Percentiles rank a stretch among this genome's conserved stretches.
Conservation (phyloP, 2,113 vertebrate genomes). For the Amphiprion ocellaris region DNA sequence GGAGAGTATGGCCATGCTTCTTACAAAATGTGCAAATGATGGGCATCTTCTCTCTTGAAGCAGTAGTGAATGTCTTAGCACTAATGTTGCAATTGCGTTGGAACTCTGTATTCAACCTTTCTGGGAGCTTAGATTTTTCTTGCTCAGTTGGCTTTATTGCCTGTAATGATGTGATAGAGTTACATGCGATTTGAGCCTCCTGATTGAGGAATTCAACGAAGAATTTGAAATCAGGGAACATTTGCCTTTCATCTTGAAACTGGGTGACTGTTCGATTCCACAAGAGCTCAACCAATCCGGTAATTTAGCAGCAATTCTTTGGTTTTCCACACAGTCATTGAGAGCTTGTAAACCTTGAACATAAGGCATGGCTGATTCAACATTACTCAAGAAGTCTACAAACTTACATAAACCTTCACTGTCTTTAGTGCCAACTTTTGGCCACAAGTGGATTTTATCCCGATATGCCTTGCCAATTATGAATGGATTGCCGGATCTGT, state of each 20-base stretch:
- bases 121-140: background rate
- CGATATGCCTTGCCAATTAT: constrained; percentile 4
- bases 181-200: constrained; percentile 40
- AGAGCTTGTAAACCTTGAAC: constrained; percentile 25
- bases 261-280: constrained; percentile 32
- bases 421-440: constrained; percentile 39
- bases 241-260: constrained; percentile 24
- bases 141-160: constrained; percentile 38
- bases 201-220: background rate
- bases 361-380: constrained; percentile 13
- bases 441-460: constrained; percentile 34
- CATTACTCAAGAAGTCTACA: constrained; percentile 17
- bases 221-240: constrained; percentile 48
- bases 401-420: constrained; percentile 21
- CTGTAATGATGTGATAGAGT: constrained; percentile 29
- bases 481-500: constrained; percentile 12
- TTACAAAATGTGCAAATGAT: constrained; percentile 36
- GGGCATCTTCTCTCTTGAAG: constrained; percentile 19
- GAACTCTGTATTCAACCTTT: background rate
- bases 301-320: constrained; percentile 18
- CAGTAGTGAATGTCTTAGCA: constrained; percentile 32
- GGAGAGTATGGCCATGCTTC: constrained; percentile 28
- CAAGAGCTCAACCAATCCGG: constrained; percentile 2
- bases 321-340: constrained; percentile 53
- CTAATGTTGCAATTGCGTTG: background rate